Evolutionary conservation across 2,797 vertebrate genomes (phyloP), one percentile per base, ranked within the genome.

Genomic region (Pseudotriccus pelzelni): DNA sequence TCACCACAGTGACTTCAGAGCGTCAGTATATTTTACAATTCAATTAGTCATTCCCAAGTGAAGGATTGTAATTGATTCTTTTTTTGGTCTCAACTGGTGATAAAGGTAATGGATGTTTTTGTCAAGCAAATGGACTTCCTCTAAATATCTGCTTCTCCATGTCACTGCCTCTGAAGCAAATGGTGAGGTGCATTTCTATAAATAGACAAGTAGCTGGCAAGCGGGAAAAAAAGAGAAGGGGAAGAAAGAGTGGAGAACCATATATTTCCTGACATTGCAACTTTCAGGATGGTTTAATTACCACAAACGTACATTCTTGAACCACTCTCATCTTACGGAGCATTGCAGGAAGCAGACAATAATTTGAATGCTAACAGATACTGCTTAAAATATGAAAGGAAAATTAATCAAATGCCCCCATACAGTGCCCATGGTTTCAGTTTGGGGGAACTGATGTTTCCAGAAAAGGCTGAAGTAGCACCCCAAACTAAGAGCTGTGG

Each of bases 41-140:
- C 92, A 96, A 97, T 98, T 96, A 97, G 95, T 96, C 93, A 96
- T 94, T 95, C 94, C 92, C 80, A 96, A 97, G 87, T 86, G 94
- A 94, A 96, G 60, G 88, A 90, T 81, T 94, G 87, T 96, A 97
- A 97, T 97, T 96, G 96, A 98, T 97, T 97, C 83, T 93, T 96
- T 97, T 97, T 97, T 95, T 77, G 85, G 85, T 89, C 60, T 97
- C 88, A 74, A 41, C 41, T 94, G 93, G 66, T 94, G 94, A 97
- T 97, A 97, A 97, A 97, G 60, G 92, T 97, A 98, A 98, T 97
- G 93, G 96, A 96, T 96, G 87, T 91, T 97, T 97, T 96, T 85
- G 78, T 92, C 79, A 75, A 96, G 92, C 30, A 96, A 97, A 97
- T 97, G 97, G 93, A 97, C 97, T 97, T 97, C 89, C 73, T 97